Evolutionary conservation across 2,888 invertebrate genomes (phyloP).

Genomic region (Leptinotarsa tumamoca): DNA sequence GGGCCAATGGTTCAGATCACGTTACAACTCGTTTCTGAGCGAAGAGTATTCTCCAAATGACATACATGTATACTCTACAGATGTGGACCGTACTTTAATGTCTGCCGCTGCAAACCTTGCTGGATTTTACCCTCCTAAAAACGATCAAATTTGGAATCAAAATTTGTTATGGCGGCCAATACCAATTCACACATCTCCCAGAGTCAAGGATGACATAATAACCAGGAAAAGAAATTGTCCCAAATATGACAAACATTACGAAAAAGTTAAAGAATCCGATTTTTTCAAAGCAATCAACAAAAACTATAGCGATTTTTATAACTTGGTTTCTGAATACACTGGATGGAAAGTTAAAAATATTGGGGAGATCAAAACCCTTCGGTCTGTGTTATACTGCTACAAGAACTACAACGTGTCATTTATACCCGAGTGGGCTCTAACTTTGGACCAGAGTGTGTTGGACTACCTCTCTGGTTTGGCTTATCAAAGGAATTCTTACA

Average conservation of each 20-base stretch:
- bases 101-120: conserved; percentile 85
- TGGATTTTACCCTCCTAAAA: conserved; percentile 67
- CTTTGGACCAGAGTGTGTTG: conserved; percentile 60
- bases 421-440: conserved; percentile 29
- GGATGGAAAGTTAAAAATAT: conserved; percentile 63
- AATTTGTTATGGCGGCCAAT: conserved; percentile 75
- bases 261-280: conserved; percentile 61
- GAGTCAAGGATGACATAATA: conserved; percentile 30
- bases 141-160: conserved; percentile 55
- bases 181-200: conserved; percentile 73
- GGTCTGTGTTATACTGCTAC: conserved; percentile 71
- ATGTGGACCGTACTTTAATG: conserved; percentile 90
- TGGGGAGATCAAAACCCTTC: conserved; percentile 12
- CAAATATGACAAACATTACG: conserved; percentile 73
- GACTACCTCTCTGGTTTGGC: conserved; percentile 72
- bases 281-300: conserved; percentile 64
- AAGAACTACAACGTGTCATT: conserved; percentile 73
- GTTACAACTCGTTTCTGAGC: conserved; percentile 76
- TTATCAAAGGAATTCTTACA: conserved; percentile 70
- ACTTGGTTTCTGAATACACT: conserved; percentile 72
- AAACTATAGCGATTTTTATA: conserved; percentile 73
- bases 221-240: conserved; percentile 68
- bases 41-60: conserved; percentile 69
- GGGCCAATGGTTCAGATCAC: conserved; percentile 78
- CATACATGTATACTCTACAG: conserved; percentile 78